phyloP scores from a whole-genome alignment of 2,113 vertebrate genomes.

The Bombycilla garrulus region DNA sequence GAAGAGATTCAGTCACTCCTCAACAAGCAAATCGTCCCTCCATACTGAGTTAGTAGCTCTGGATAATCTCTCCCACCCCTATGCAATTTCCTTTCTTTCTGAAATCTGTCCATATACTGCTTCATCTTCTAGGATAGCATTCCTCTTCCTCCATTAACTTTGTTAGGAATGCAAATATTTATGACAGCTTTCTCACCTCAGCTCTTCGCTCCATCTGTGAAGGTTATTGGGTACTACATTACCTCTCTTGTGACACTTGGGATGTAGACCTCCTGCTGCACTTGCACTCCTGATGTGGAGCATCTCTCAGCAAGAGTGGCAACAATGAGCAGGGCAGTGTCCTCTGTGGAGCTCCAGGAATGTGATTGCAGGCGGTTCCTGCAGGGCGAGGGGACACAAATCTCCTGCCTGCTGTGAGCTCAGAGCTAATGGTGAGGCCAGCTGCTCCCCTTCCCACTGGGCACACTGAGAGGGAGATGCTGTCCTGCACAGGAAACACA shows the following conservation, averaged over 20 bases:
- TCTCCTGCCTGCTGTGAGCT: background rate
- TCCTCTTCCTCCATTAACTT: background rate
- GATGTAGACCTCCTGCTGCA: background rate
- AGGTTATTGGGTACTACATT: background rate
- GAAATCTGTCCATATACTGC: background rate
- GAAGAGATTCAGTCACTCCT: background rate
- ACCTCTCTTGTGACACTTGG: background rate
- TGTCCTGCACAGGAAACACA: accelerated
- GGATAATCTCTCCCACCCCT: background rate
- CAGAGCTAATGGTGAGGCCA: background rate
- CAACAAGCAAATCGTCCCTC: background rate
- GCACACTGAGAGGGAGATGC: accelerated
- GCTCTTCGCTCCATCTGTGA: background rate
- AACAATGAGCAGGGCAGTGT: background rate
- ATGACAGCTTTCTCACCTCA: slow-evolving; percentile 4
- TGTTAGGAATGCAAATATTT: background rate
- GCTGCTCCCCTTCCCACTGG: background rate
- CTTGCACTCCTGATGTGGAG: background rate
- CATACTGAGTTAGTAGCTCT: background rate
- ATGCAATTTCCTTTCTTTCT: background rate
- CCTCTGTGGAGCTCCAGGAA: background rate
- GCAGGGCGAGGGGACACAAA: background rate
- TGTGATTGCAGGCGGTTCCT: accelerated
- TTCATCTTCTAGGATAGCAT: background rate
- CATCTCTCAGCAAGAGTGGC: accelerated